phyloP scores from a whole-genome alignment of 2,888 invertebrate genomes.

The Serripes groenlandicus region DNA sequence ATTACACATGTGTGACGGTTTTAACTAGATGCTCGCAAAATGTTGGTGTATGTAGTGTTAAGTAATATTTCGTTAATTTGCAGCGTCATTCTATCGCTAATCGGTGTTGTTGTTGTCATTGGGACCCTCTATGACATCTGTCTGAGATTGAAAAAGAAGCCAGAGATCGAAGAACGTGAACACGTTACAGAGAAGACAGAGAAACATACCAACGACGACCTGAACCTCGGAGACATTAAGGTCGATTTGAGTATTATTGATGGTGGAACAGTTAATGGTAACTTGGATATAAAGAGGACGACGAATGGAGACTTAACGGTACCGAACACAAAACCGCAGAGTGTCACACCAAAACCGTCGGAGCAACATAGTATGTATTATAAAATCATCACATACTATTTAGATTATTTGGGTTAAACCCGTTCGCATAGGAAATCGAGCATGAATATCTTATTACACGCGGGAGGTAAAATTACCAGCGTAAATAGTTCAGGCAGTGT shows the following conservation, averaged over 20 bases:
- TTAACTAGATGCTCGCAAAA: no score
- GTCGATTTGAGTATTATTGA: neutral
- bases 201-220: neutral
- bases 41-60: no score
- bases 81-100: neutral
- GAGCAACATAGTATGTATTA: neutral
- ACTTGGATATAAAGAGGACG: neutral
- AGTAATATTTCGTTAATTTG: no score
- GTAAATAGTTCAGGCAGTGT: no score
- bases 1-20: no score
- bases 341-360: neutral
- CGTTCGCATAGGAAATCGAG: no score
- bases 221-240: neutral
- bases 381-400: no score
- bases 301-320: neutral
- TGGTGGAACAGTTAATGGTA: neutral
- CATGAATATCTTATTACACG: no score
- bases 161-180: neutral
- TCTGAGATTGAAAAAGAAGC: neutral
- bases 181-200: neutral
- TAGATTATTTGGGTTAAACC: no score
- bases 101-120: neutral
- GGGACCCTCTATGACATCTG: conserved; percentile 10
- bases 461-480: no score
- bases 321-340: neutral